phyloP scores from a whole-genome alignment of 2,888 invertebrate species.

The Lepidochrysops patricia region DNA sequence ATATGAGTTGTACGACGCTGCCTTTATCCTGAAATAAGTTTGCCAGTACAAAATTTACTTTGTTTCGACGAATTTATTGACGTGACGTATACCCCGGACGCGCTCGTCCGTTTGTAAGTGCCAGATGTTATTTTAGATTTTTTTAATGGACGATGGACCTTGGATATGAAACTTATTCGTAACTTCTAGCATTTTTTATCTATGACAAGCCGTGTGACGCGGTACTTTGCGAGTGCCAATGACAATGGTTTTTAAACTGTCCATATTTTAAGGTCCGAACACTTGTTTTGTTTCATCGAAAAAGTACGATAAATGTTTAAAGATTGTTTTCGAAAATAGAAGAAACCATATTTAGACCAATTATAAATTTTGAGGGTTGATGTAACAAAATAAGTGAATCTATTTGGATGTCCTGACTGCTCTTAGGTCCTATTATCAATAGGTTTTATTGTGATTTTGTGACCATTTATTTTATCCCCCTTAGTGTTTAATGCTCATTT shows the following conservation, averaged over 20 bases:
- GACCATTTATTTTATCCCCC: conserved; percentile 63
- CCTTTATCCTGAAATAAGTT: conserved; percentile 15
- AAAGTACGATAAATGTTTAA: not conserved
- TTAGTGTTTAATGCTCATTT: conserved; percentile 69
- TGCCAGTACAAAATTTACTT: conserved; percentile 51
- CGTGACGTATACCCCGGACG: conserved; percentile 46
- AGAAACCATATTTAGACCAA: not conserved
- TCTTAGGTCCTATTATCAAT: conserved; percentile 32
- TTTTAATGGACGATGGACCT: conserved; percentile 28
- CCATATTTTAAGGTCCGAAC: not conserved
- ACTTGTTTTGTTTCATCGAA: not conserved
- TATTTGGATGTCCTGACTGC: conserved; percentile 31
- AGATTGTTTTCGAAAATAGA: not conserved
- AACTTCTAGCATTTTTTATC: not conserved
- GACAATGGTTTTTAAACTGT: not conserved
- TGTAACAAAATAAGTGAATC: not conserved
- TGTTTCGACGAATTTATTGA: conserved; percentile 19
- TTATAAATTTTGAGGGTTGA: not conserved
- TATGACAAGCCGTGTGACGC: not conserved
- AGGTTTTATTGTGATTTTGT: conserved; percentile 45
- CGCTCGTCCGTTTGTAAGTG: conserved; percentile 59
- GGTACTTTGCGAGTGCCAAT: not conserved
- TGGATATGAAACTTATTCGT: not conserved
- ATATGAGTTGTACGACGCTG: conserved; percentile 17
- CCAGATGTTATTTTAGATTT: conserved; percentile 65